These are phyloP conservation scores for Stichodactyla mertensii DNA, from an alignment of 64 coral and sea anemone species.

Conservation along the genomic window DNA sequence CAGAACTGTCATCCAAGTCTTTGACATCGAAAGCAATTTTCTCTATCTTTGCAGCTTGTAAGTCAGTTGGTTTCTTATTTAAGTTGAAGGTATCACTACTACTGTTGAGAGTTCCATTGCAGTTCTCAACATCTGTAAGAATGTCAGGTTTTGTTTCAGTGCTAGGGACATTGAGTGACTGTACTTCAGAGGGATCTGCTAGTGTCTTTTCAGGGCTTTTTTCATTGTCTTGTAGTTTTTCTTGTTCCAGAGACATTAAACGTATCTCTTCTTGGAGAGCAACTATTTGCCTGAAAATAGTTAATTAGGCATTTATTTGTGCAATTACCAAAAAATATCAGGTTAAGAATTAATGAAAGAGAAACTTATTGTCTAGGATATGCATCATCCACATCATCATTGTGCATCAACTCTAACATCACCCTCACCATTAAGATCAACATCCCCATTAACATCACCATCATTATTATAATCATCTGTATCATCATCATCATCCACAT, in stretches of 20 bases:
- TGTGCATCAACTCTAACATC: too few relatives aligned
- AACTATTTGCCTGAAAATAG: neutral
- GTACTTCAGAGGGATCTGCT: neutral
- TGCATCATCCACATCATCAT: too few relatives aligned
- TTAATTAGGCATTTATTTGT: neutral
- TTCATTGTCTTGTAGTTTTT: neutral
- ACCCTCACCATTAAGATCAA: too few relatives aligned
- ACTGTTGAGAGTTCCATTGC: neutral
- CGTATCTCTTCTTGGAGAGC: neutral
- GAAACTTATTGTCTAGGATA: too few relatives aligned
- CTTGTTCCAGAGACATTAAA: slow-evolving; percentile 1
- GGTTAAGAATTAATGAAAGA: neutral
- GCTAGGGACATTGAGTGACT: neutral
- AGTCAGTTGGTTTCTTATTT: neutral
- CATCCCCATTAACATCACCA: too few relatives aligned
- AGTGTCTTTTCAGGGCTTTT: neutral
- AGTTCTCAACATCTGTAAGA: neutral
- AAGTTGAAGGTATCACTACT: neutral
- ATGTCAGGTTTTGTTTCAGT: neutral
- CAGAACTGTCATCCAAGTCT: neutral
- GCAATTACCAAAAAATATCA: neutral
- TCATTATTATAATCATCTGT: too few relatives aligned
- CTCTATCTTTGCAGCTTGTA: neutral
- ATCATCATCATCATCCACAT: too few relatives aligned
- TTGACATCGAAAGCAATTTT: neutral